Conservation (phyloP, 1,140 invertebrate genomes). For the Globodera ellingtonae region DNA sequence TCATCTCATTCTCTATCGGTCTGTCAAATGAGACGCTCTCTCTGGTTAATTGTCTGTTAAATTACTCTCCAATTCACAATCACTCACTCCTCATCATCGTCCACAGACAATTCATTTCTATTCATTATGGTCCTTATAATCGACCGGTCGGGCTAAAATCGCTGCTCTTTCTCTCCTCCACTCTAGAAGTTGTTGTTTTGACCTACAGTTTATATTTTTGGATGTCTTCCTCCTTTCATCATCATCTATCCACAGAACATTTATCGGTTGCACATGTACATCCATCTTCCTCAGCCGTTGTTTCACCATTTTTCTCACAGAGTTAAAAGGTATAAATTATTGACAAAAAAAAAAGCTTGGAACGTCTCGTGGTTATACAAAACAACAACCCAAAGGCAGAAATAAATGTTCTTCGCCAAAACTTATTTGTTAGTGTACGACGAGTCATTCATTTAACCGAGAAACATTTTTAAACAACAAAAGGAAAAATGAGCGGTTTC, state of each 20-base stretch:
- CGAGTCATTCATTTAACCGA: too few species aligned
- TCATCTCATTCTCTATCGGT: too few species aligned
- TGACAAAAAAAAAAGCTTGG: background rate
- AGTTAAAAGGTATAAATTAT: background rate
- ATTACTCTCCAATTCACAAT: background rate
- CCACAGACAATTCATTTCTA: background rate
- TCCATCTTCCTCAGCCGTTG: background rate
- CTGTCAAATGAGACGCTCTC: too few species aligned
- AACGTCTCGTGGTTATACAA: too few species aligned
- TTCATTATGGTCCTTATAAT: background rate
- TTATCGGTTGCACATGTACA: background rate
- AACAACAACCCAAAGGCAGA: too few species aligned
- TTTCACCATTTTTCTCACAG: background rate
- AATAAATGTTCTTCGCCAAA: too few species aligned
- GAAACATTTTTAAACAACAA: too few species aligned
- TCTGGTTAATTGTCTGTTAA: background rate
- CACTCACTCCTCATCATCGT: background rate
- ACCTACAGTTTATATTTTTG: background rate
- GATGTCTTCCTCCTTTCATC: background rate
- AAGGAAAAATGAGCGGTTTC: too few species aligned
- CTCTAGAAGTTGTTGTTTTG: background rate
- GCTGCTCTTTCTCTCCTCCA: background rate
- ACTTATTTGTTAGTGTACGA: too few species aligned
- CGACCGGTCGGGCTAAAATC: background rate
- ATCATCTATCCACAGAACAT: background rate